Conservation (phyloP, 2,797 vertebrate genomes). For the Salmo trutta region DNA sequence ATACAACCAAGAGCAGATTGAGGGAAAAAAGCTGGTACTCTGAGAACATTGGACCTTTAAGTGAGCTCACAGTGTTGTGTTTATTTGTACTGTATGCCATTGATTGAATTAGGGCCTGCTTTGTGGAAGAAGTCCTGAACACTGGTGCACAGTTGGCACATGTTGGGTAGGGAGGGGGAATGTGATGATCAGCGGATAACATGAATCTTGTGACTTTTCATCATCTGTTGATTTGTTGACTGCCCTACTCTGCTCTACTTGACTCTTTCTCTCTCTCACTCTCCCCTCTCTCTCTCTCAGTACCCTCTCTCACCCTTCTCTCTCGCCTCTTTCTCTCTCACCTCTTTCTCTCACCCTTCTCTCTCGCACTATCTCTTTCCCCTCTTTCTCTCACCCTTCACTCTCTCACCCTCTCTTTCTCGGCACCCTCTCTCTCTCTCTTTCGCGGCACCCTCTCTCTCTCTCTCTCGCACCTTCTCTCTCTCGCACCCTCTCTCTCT, state of each 20-base stretch:
- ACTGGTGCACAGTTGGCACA: conserved; percentile 6
- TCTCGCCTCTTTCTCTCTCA: neutral
- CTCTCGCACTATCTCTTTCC: neutral
- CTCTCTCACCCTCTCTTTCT: neutral
- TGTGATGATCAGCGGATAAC: conserved; percentile 20
- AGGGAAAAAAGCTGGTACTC: neutral
- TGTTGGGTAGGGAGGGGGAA: conserved; percentile 5
- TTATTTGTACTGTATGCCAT: neutral
- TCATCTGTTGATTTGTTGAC: neutral
- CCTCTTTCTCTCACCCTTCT: neutral
- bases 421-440: too few relatives aligned
- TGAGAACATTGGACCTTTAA: too few relatives aligned
- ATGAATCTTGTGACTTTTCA: conserved; percentile 8
- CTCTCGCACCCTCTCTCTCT: too few relatives aligned
- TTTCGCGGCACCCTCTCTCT: neutral
- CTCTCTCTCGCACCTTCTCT: too few relatives aligned
- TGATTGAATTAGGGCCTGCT: neutral
- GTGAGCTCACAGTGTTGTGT: neutral
- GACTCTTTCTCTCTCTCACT: neutral
- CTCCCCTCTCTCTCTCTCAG: neutral
- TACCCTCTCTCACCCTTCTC: neutral
- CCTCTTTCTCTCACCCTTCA: conserved; percentile 21
- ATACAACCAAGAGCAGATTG: neutral
- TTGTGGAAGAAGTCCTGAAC: conserved; percentile 14
- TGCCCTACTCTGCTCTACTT: too few relatives aligned